Percentiles rank a stretch among this genome's conserved stretches.
phyloP scores from a whole-genome alignment of 1,140 invertebrate genomes.

The Ladona fulva region DNA sequence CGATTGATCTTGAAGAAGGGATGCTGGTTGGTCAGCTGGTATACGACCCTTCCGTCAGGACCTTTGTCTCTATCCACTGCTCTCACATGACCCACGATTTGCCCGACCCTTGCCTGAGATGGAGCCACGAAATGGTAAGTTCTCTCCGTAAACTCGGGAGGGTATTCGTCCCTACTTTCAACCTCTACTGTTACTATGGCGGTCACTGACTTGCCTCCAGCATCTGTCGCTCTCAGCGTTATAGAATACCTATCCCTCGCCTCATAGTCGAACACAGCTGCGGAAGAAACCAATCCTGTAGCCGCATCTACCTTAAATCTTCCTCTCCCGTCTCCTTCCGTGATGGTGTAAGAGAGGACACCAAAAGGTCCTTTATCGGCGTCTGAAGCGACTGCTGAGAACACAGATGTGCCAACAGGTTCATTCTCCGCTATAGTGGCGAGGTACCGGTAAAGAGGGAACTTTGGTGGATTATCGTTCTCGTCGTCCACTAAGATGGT shows the following conservation, averaged over 20 bases:
- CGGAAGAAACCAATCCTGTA: constrained; percentile 66
- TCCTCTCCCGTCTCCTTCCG: constrained; percentile 65
- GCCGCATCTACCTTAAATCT: constrained; percentile 70
- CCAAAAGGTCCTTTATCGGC: constrained; percentile 77
- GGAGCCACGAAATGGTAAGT: constrained; percentile 76
- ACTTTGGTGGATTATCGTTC: constrained; percentile 85
- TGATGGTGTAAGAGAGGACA: constrained; percentile 74
- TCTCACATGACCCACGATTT: constrained; percentile 73
- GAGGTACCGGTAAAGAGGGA: constrained; percentile 75
- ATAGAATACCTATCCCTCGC: constrained; percentile 72
- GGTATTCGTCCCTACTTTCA: constrained; percentile 85
- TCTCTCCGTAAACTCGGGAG: constrained; percentile 79
- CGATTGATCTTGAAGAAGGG: constrained; percentile 85
- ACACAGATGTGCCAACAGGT: constrained; percentile 70
- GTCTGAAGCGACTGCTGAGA: constrained; percentile 82
- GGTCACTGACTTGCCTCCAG: constrained; percentile 63
- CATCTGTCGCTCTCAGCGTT: constrained; percentile 70
- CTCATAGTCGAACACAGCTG: constrained; percentile 80
- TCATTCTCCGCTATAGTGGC: constrained; percentile 86
- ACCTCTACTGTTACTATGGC: constrained; percentile 78
- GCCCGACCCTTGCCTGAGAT: constrained; percentile 60
- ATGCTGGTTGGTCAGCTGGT: constrained; percentile 72
- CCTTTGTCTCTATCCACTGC: constrained; percentile 87
- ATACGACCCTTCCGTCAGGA: constrained; percentile 82
- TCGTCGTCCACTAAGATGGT: constrained; percentile 70